phyloP scores from a whole-genome alignment of 2,888 invertebrate species.

The Gastrophysa polygoni region DNA sequence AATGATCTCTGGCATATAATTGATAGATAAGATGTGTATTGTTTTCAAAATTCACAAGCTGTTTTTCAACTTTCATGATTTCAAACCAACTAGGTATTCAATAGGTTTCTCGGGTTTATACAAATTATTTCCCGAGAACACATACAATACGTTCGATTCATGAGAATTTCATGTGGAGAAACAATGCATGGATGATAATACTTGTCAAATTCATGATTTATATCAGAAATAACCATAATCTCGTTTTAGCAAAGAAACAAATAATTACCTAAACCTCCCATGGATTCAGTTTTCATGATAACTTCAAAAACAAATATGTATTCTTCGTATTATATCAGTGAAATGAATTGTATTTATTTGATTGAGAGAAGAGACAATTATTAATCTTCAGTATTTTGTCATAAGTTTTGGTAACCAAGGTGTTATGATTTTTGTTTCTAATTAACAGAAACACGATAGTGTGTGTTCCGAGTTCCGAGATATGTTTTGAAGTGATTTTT shows the following conservation, averaged over 20 bases:
- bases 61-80: no score
- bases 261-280: not conserved
- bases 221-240: no score
- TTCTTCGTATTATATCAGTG: not conserved
- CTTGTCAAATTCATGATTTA: no score
- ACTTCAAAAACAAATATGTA: not conserved
- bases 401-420: constrained; percentile 9
- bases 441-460: constrained; percentile 18
- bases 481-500: constrained; percentile 21
- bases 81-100: no score
- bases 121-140: no score
- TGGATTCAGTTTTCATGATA: not conserved
- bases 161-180: not conserved
- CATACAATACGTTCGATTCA: not conserved
- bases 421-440: constrained; percentile 7
- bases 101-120: no score
- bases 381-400: not conserved
- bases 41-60: no score
- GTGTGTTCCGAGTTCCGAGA: constrained; percentile 20
- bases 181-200: no score
- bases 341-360: not conserved
- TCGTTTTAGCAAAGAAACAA: not conserved
- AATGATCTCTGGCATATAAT: no score
- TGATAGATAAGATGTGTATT: no score
- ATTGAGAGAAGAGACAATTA: not conserved